A percentile compares a stretch with the other conserved stretches of the same genome.
phyloP scores from a whole-genome alignment of 2,888 invertebrate species.

The Petrophora chlorosata region DNA sequence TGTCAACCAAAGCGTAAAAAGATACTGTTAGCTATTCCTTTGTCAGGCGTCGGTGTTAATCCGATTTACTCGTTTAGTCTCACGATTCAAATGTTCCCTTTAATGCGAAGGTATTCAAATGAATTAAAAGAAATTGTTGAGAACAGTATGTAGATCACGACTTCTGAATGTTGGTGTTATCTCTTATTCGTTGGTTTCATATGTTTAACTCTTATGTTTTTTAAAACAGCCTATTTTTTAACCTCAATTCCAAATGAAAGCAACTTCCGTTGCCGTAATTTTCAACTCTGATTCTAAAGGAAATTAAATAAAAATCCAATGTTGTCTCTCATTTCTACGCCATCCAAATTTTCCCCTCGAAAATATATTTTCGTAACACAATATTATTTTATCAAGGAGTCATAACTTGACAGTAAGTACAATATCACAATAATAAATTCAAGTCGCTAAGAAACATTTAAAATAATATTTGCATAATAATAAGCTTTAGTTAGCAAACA shows the following conservation, averaged over 20 bases:
- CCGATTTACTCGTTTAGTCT: constrained; percentile 62
- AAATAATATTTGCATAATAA: constrained; percentile 37
- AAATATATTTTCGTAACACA: neutral
- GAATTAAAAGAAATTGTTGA: constrained; percentile 22
- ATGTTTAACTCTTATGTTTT: too few relatives aligned
- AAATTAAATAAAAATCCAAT: constrained; percentile 8
- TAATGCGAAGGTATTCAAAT: constrained; percentile 17
- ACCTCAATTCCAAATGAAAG: too few relatives aligned
- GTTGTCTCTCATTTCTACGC: neutral
- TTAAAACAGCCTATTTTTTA: too few relatives aligned
- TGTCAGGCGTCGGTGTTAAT: constrained; percentile 62
- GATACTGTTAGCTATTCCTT: constrained; percentile 39
- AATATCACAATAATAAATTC: constrained; percentile 12
- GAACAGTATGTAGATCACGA: constrained; percentile 1
- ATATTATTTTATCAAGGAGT: neutral
- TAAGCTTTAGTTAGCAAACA: constrained; percentile 42
- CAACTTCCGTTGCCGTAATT: too few relatives aligned
- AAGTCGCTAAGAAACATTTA: constrained; percentile 21
- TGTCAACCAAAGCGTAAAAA: constrained; percentile 32
- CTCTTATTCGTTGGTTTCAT: too few relatives aligned
- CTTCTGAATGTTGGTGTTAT: neutral
- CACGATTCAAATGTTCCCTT: constrained; percentile 43
- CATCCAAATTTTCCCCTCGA: neutral
- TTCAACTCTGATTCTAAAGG: neutral
- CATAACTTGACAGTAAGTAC: neutral